A percentile compares a stretch with the other conserved stretches of the same genome.
phyloP scores from a whole-genome alignment of 2,113 vertebrate species.

The Acrocephalus arundinaceus region DNA sequence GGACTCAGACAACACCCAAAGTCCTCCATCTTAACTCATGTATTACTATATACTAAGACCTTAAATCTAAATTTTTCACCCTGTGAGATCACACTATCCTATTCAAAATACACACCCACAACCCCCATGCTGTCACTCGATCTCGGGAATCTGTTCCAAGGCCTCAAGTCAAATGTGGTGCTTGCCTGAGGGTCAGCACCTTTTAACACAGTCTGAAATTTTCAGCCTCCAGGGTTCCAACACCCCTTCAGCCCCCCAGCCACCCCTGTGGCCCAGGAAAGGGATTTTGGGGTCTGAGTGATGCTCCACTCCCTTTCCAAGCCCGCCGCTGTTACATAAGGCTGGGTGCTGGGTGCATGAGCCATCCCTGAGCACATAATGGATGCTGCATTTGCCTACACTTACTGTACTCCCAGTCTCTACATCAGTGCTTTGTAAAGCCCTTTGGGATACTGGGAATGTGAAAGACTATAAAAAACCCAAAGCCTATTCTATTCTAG shows the following conservation, averaged over 20 bases:
- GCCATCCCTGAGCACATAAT: not conserved
- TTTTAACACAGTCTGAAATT: too few species aligned
- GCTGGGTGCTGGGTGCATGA: not conserved
- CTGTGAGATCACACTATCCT: too few species aligned
- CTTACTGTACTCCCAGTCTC: slow-evolving; percentile 9
- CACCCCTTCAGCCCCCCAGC: not conserved
- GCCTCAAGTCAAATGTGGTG: too few species aligned
- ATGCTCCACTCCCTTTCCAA: not conserved
- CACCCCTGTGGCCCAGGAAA: not conserved
- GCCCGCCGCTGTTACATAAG: not conserved
- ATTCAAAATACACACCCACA: too few species aligned
- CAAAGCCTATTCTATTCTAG: slow-evolving; percentile 62
- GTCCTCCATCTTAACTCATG: too few species aligned
- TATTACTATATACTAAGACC: too few species aligned
- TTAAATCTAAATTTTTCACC: too few species aligned
- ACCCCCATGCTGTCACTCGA: too few species aligned
- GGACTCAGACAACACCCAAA: too few species aligned
- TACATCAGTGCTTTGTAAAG: slow-evolving; percentile 49
- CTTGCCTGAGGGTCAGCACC: too few species aligned
- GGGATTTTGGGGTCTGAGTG: not conserved
- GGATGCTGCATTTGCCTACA: not conserved
- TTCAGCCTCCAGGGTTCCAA: too few species aligned
- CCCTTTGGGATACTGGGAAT: slow-evolving; percentile 57
- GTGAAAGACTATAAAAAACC: slow-evolving; percentile 61
- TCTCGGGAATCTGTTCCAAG: too few species aligned